A percentile compares a stretch with the other conserved stretches of the same genome.
phyloP scores from a whole-genome alignment of 2,797 vertebrate species.

The Hapalemur alaotrensis region DNA sequence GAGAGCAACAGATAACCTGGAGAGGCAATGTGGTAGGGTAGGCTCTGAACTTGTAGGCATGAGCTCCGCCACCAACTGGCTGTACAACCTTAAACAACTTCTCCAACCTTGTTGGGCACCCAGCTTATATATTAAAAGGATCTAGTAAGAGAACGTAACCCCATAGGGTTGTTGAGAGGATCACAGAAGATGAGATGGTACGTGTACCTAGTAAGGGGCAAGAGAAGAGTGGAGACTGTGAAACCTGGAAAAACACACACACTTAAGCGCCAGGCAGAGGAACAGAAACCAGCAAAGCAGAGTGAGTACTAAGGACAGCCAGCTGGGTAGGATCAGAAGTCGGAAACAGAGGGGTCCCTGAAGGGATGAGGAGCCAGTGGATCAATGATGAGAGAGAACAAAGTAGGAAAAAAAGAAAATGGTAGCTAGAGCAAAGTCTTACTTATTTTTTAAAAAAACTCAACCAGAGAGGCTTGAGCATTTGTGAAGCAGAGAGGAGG shows the following conservation, averaged over 20 bases:
- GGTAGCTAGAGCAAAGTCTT: not conserved
- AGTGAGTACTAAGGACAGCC: not conserved
- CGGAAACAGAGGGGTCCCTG: not conserved
- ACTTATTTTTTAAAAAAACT: not conserved
- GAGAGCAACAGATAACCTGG: not conserved
- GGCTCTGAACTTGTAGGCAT: not conserved
- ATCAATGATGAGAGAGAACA: not conserved
- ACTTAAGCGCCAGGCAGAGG: not conserved
- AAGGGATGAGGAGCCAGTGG: not conserved
- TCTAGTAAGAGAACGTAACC: not conserved
- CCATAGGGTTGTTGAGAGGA: not conserved
- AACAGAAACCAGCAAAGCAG: not conserved
- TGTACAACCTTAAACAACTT: not conserved
- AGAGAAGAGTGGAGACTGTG: not conserved
- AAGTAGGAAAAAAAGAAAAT: not conserved
- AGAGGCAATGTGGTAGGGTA: not conserved
- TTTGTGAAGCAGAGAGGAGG: not conserved
- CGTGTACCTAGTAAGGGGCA: not conserved
- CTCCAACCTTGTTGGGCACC: not conserved
- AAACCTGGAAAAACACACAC: not conserved
- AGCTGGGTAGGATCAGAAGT: not conserved
- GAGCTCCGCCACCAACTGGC: not conserved
- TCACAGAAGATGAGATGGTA: not conserved
- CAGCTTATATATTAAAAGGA: not conserved
- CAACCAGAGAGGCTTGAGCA: not conserved